Evolutionary conservation across 1,140 invertebrate species (phyloP), one percentile per base, ranked within the genome.

Genomic region (Plutomurus gul): DNA sequence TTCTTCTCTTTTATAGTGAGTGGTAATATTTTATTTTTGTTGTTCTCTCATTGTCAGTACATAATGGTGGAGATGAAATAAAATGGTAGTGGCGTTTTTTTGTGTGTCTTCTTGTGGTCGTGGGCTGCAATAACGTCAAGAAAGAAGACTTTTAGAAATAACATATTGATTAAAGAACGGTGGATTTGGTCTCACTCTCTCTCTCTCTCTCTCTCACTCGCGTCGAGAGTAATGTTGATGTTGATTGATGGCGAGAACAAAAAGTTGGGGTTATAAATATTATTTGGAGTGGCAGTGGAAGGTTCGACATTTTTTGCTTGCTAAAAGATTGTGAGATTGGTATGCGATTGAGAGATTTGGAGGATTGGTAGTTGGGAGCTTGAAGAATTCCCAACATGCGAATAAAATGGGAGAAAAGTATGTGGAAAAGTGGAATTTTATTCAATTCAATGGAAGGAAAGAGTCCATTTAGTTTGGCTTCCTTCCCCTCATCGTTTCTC

Each of bases 401-500:
- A 77, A 81, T 81, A 81, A 81, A 81, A 81, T 72, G 65, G 65
- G 79, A 71, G 46, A 65, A 77, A 75, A 81, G 39, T 72, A 73
- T 80, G 75, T 76, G 79, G 79, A 80, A 77, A 80, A 80, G 79
- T 81, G 76, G 79, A 81, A 77, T 81, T 81, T 81, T 81, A 81
- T 81, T 81, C 79, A 81, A 81, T 81, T 60, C 56, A 77, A 75
- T 77, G 33, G 37, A 51, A 46, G 39, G 47, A 75, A 79, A 75
- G 77, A 79, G 77, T 79, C 77, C 46, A 79, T 79, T 79, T 73
- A 75, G 71, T 71, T 37, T 30, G 43, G 20, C 39, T 51, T 78
- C 49, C 71, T 73, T 78, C 71, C 71, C 77, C 77, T 73, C 25
- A 18, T 37, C 43, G 22, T 40, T 71, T 40, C 6, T 47, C 7